These are phyloP conservation scores for Phylloscopus trochiloides DNA, from an alignment of 2,113 vertebrate species.

Conservation along the genomic window DNA sequence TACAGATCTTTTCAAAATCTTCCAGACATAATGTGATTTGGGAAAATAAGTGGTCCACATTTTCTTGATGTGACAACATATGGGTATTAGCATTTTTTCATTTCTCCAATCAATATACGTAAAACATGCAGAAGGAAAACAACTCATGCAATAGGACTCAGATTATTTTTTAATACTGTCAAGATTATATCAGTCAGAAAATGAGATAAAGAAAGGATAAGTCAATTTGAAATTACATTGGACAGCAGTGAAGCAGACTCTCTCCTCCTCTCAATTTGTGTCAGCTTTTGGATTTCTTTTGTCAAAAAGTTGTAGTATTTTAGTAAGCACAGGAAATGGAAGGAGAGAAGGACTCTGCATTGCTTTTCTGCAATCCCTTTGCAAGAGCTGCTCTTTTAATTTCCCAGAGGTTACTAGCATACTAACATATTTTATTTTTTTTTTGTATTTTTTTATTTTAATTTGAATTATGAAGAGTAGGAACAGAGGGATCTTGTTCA, in stretches of 20 bases:
- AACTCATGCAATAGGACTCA: not conserved
- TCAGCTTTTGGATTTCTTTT: not conserved
- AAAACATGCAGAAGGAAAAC: not conserved
- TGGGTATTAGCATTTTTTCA: constrained; percentile 14
- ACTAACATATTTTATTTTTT: not conserved
- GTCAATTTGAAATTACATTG: constrained; percentile 4
- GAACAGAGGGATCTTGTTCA: not conserved
- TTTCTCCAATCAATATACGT: not conserved
- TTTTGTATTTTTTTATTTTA: not conserved
- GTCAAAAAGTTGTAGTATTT: not conserved
- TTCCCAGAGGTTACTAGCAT: constrained; percentile 37
- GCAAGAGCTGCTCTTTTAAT: constrained; percentile 19
- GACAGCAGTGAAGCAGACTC: constrained; percentile 6
- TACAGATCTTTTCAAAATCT: constrained; percentile 8
- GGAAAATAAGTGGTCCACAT: constrained; percentile 7
- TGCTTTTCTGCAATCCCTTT: not conserved
- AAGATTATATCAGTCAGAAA: constrained; percentile 22
- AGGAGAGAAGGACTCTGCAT: not conserved
- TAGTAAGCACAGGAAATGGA: not conserved
- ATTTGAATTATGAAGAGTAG: constrained; percentile 40
- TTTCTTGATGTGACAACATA: constrained; percentile 14
- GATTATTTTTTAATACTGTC: constrained; percentile 30
- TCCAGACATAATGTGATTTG: constrained; percentile 45
- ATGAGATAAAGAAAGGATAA: constrained; percentile 37
- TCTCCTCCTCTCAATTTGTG: not conserved